Percentiles rank a stretch among this genome's conserved stretches.
Conservation (phyloP, 2,113 vertebrate species). For the Vanacampus margaritifer region DNA sequence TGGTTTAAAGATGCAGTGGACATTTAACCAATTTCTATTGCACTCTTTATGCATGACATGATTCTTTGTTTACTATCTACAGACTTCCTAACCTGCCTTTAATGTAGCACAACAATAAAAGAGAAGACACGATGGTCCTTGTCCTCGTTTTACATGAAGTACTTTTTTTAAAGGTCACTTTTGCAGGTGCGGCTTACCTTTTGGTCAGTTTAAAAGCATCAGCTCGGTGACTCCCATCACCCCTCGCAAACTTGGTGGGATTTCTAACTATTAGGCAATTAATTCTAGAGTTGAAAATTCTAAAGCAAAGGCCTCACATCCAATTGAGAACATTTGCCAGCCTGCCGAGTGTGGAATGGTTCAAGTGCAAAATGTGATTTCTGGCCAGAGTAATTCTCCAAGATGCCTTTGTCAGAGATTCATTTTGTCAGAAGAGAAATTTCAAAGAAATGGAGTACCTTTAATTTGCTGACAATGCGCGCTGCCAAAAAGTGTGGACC, state of each 20-base stretch:
- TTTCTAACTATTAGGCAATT: conserved; percentile 41
- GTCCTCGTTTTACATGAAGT: conserved; percentile 17
- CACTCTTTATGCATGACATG: neutral
- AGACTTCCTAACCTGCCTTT: conserved; percentile 40
- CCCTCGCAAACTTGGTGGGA: conserved; percentile 27
- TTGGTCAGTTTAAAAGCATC: conserved; percentile 4
- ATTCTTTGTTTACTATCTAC: neutral
- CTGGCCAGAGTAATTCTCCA: conserved; percentile 34
- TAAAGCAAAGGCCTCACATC: conserved; percentile 52
- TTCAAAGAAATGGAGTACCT: conserved; percentile 1
- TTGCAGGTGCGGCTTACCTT: conserved; percentile 1
- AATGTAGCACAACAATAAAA: conserved; percentile 29
- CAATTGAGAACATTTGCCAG: conserved; percentile 57
- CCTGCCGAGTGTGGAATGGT: conserved; percentile 48
- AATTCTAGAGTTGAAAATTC: conserved; percentile 49
- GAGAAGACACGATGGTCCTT: conserved; percentile 17
- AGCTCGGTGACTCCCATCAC: conserved; percentile 14
- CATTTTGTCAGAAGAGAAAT: conserved; percentile 25
- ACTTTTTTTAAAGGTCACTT: conserved; percentile 5
- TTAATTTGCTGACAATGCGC: conserved; percentile 5
- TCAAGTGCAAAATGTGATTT: conserved; percentile 57
- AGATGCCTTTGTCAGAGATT: conserved; percentile 39
- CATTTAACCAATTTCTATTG: no score
- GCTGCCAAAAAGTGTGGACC: neutral
- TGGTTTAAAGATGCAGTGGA: no score